These are phyloP conservation scores for Mastigias papua DNA, from an alignment of 30 jellyfish, hydroid and myxozoan species.

Conservation along the genomic window DNA sequence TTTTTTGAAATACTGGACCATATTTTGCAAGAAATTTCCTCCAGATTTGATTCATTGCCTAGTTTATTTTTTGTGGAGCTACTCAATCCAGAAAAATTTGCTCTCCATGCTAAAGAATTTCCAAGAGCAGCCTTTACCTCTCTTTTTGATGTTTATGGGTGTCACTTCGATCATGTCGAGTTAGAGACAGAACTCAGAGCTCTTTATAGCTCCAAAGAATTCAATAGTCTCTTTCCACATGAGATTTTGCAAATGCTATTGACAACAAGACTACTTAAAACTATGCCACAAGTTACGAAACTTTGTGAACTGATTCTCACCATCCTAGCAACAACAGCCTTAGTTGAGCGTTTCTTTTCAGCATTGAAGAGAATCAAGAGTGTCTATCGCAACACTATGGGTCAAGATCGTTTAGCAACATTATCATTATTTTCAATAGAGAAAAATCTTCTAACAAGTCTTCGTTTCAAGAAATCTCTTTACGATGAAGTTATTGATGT, in stretches of 20 bases:
- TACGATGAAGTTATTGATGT: constrained; percentile 2
- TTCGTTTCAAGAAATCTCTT: background rate
- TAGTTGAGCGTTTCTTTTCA: constrained; percentile 46
- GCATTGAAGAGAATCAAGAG: constrained; percentile 34
- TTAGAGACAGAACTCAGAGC: too few relatives aligned
- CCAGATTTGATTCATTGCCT: too few relatives aligned
- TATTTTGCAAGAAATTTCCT: too few relatives aligned
- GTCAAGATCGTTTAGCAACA: constrained; percentile 31
- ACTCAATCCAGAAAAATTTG: too few relatives aligned
- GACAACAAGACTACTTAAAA: constrained; percentile 8
- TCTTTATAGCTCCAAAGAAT: too few relatives aligned
- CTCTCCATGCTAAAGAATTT: too few relatives aligned
- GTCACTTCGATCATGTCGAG: too few relatives aligned
- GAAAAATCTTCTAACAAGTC: constrained; percentile 16
- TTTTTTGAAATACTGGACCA: too few relatives aligned
- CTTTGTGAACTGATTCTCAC: constrained; percentile 47
- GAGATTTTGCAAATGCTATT: constrained; percentile 8
- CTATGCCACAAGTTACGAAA: constrained; percentile 51
- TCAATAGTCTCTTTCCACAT: too few relatives aligned
- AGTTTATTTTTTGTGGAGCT: too few relatives aligned
- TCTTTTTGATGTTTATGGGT: too few relatives aligned
- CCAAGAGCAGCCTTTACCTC: too few relatives aligned
- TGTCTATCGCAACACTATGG: constrained; percentile 43
- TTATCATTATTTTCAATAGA: constrained; percentile 25
- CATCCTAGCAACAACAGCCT: constrained; percentile 36